Evolutionary conservation across 2,113 vertebrate genomes (phyloP), one percentile per base, ranked within the genome.

Genomic region (Tympanuchus pallidicinctus): DNA sequence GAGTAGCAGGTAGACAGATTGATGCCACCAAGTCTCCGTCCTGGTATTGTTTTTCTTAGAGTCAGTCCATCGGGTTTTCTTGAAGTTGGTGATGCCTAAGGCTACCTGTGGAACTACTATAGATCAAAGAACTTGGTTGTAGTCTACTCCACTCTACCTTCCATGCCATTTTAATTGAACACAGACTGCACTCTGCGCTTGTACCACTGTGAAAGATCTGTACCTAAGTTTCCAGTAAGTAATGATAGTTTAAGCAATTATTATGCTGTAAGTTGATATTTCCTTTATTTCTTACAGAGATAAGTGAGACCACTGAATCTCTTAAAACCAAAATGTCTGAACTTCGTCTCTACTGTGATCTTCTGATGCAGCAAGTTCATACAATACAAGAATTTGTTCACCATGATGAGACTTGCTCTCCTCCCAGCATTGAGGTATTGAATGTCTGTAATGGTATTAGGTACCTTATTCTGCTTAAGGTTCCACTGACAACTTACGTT

Each of bases 241-340:
- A 54, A 54, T 54, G 27, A 54, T 54, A 30, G 15, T 54, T 54
- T 16, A 54, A 54, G 52, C 27, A 54, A 54, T 54, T 66, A 14
- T 6, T 61, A 32, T 52, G 11, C 28, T 34, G 15, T 81, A 52
- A 73, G 59, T 48, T 67, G 21, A 6, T 65, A 63, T 61, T 86
- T 94, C 32, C 38, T 11, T 71, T 59, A 13, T 77, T 96, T 95
- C 63, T 96, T 84, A 57, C 86, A 99, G 98, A 99, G 97, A 97
- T 98, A 94, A 98, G 94, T 82, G 98, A 99, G 97, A 98, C 98
- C 92, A 98, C 92, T 83, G 98, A 99, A 95, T 99, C 98, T 96
- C 97, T 99, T 95, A 99, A 98, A 98, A 99, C 99, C 67, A 99
- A 99, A 98, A 99, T 99, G 99, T 99, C 99, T 0, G 99, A 99